These are phyloP conservation scores for Caenorhabditis sp. DNA, from an alignment of 2,888 invertebrate species.

Conservation along the genomic window DNA sequence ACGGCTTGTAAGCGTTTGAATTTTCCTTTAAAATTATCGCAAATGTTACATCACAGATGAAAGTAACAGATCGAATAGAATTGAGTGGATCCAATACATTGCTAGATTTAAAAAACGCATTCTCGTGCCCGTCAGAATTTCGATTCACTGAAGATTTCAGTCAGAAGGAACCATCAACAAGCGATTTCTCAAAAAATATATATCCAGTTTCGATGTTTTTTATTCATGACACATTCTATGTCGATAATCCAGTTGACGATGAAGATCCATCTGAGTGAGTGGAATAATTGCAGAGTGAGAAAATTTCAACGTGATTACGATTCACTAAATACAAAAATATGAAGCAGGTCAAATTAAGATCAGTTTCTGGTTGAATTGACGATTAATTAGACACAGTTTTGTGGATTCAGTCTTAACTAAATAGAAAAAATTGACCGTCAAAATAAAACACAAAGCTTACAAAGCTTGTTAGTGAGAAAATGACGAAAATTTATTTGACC, in stretches of 20 bases:
- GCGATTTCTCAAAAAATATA: conserved; percentile 70
- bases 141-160: conserved; percentile 72
- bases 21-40: background rate
- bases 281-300: background rate
- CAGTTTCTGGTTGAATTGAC: too few species aligned
- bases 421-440: too few species aligned
- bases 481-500: too few species aligned
- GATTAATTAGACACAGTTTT: too few species aligned
- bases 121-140: conserved; percentile 81
- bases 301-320: background rate
- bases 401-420: too few species aligned
- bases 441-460: too few species aligned
- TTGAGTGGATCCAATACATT: conserved; percentile 79
- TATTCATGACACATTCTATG: conserved; percentile 82
- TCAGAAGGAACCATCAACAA: conserved; percentile 20
- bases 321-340: too few species aligned
- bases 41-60: conserved; percentile 32
- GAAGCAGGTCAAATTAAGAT: too few species aligned
- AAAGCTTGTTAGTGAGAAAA: too few species aligned
- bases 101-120: conserved; percentile 79
- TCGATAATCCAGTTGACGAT: conserved; percentile 75
- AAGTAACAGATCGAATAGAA: conserved; percentile 75
- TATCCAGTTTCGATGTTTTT: conserved; percentile 82
- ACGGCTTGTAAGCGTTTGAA: conserved; percentile 36
- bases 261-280: conserved; percentile 22